These are phyloP conservation scores for Nanorana parkeri DNA, from an alignment of 2,113 vertebrate genomes.

Conservation along the genomic window DNA sequence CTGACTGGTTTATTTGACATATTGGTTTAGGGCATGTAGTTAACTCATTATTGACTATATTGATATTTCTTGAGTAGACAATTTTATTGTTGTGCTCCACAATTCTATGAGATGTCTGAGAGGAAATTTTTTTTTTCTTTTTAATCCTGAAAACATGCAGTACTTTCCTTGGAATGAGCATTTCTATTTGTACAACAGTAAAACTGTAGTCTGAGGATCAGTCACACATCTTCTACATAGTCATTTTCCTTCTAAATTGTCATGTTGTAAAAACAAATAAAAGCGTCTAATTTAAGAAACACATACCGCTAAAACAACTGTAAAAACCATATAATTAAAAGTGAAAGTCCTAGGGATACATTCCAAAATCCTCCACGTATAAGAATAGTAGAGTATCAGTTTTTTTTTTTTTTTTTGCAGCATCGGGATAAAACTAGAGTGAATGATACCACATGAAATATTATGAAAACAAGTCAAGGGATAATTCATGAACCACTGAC, in stretches of 20 bases:
- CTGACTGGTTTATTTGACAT: no score
- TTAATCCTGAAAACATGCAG: conserved; percentile 7
- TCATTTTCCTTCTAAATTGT: conserved; percentile 64
- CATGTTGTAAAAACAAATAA: conserved; percentile 62
- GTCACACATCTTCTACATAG: conserved; percentile 63
- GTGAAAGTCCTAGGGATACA: conserved; percentile 24
- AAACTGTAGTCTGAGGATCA: conserved; percentile 68
- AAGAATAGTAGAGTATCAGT: conserved; percentile 10
- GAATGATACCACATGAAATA: neutral
- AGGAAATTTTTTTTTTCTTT: conserved; percentile 66
- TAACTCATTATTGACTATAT: no score
- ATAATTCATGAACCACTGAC: conserved; percentile 8
- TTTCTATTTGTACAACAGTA: conserved; percentile 67
- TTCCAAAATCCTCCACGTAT: conserved; percentile 16
- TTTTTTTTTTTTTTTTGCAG: neutral
- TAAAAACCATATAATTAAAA: conserved; percentile 38
- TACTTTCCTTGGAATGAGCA: conserved; percentile 52
- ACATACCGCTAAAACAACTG: conserved; percentile 31
- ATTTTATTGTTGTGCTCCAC: conserved; percentile 58
- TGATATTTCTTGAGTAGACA: neutral
- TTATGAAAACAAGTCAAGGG: conserved; percentile 14
- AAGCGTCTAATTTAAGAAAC: conserved; percentile 56
- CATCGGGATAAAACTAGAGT: conserved; percentile 2
- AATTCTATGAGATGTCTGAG: conserved; percentile 55
- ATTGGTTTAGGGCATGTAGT: no score